These are phyloP conservation scores for Pelvicachromis taeniatus DNA, from an alignment of 2,113 vertebrate genomes.

Conservation along the genomic window DNA sequence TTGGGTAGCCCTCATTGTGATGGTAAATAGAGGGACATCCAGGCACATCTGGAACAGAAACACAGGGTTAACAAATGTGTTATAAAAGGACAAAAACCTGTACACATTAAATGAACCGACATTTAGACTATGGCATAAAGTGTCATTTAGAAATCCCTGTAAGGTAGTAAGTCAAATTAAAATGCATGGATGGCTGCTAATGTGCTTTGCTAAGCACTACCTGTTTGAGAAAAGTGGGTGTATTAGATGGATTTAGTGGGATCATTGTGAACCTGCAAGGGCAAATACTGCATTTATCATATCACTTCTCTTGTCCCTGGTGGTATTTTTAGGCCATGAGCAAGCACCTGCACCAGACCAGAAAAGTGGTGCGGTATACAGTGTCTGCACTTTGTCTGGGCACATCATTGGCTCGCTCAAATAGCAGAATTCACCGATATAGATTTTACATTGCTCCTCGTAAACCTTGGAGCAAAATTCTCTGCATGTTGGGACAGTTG, in stretches of 20 bases:
- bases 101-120: background rate
- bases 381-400: constrained; percentile 46
- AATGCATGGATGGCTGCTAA: background rate
- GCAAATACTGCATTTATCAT: constrained; percentile 46
- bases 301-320: constrained; percentile 21
- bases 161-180: background rate
- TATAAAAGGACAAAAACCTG: background rate
- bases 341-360: constrained; percentile 30
- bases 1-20: constrained; percentile 78
- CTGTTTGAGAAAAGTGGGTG: background rate
- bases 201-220: background rate
- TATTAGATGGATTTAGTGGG: background rate
- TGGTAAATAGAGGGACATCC: constrained; percentile 86
- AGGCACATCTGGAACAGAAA: constrained; percentile 79
- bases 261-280: constrained; percentile 40
- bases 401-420: constrained; percentile 15
- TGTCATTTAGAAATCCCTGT: background rate
- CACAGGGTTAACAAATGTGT: background rate
- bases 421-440: constrained; percentile 4
- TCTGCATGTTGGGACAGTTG: constrained; percentile 1
- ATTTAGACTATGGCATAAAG: background rate
- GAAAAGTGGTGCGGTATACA: constrained; percentile 42
- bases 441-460: constrained; percentile 9
- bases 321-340: constrained; percentile 56
- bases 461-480: background rate